These are phyloP conservation scores for Paramisgurnus dabryanus DNA, from an alignment of 2,113 vertebrate species.

Conservation along the genomic window DNA sequence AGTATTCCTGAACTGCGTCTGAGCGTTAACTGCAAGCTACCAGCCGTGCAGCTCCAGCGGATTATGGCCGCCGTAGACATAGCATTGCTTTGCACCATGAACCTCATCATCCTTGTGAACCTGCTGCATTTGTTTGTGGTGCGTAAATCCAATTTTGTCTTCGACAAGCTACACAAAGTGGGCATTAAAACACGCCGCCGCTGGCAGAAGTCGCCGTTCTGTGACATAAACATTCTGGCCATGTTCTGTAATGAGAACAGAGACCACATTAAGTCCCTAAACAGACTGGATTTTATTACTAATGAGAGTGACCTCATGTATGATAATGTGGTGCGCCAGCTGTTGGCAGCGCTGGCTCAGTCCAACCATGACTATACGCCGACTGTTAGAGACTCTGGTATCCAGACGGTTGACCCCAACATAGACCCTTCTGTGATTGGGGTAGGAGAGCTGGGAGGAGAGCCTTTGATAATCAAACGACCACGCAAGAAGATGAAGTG, in stretches of 20 bases:
- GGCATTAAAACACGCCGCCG: slow-evolving; percentile 94
- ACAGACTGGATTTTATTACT: slow-evolving; percentile 97
- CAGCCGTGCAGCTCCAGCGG: slow-evolving; percentile 94
- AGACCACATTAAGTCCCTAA: slow-evolving; percentile 98
- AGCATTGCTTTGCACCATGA: slow-evolving; percentile 90
- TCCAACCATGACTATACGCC: slow-evolving; percentile 95
- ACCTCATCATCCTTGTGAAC: slow-evolving; percentile 94
- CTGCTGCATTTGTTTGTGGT: slow-evolving; percentile 96
- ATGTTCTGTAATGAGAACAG: slow-evolving; percentile 99
- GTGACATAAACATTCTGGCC: slow-evolving; percentile 98
- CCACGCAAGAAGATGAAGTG: slow-evolving; percentile 97
- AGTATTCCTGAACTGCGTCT: slow-evolving; percentile 81
- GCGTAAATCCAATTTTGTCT: slow-evolving; percentile 98
- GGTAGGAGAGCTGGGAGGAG: slow-evolving; percentile 81
- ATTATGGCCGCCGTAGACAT: slow-evolving; percentile 96
- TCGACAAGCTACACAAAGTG: slow-evolving; percentile 98
- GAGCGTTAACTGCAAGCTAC: slow-evolving; percentile 93
- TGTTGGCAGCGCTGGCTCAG: slow-evolving; percentile 92
- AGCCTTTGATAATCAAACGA: slow-evolving; percentile 90
- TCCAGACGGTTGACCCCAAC: slow-evolving; percentile 89
- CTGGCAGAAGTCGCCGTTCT: slow-evolving; percentile 98
- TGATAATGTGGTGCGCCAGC: slow-evolving; percentile 96
- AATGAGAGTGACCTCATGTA: slow-evolving; percentile 99
- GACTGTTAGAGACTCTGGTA: slow-evolving; percentile 89
- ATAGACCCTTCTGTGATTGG: slow-evolving; percentile 85